phyloP scores from a whole-genome alignment of 2,797 vertebrate species.

The Tapera naevia region DNA sequence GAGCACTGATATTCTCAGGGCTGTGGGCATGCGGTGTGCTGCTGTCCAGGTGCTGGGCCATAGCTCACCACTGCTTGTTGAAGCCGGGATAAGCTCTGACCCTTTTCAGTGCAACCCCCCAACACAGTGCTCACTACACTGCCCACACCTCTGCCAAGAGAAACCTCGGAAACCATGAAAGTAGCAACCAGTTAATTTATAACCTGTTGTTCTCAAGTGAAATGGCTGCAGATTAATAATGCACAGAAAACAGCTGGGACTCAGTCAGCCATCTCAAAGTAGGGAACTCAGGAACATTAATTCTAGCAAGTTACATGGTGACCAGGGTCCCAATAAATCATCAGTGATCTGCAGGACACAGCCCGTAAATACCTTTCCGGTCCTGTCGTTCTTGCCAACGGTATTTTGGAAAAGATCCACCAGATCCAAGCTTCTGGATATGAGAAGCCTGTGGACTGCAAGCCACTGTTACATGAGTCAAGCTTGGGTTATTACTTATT shows the following conservation, averaged over 20 bases:
- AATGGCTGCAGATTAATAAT: neutral
- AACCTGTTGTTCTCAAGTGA: neutral
- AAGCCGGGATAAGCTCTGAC: neutral
- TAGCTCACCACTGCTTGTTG: neutral
- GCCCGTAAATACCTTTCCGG: neutral
- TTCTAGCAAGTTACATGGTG: neutral
- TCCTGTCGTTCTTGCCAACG: accelerated
- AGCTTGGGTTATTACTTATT: neutral
- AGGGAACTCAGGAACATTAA: neutral
- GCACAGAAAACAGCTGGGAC: neutral
- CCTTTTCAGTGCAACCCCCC: neutral
- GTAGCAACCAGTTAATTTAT: neutral
- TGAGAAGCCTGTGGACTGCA: neutral
- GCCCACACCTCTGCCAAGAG: neutral
- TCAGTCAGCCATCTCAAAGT: accelerated
- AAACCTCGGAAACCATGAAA: neutral
- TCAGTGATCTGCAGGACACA: accelerated
- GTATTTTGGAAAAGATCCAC: neutral
- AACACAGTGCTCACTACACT: accelerated
- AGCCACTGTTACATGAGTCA: neutral
- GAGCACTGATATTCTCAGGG: accelerated
- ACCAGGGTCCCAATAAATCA: accelerated
- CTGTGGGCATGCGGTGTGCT: too few relatives aligned
- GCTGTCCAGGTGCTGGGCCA: neutral
- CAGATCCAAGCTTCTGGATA: neutral